Percentiles rank a stretch among this genome's conserved stretches.
Evolutionary conservation across 1,140 invertebrate species (phyloP).

Genomic region (Cyclargus thomasi): DNA sequence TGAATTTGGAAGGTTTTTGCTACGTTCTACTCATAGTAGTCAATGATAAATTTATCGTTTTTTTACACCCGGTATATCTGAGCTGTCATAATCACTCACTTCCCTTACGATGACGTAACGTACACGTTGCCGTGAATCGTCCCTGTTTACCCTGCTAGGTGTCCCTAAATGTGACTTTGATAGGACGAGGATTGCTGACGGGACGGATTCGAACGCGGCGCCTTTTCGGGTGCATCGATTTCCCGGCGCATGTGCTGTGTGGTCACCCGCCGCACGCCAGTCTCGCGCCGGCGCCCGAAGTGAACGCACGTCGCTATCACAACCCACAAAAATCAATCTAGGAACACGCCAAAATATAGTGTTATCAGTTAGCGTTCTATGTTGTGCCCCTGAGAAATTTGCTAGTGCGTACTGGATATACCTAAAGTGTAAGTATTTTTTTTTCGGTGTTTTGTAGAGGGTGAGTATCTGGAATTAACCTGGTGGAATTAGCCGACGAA

Average conservation of each 20-base stretch:
- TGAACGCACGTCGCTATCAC: neutral
- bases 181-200: neutral
- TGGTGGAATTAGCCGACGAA: neutral
- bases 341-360: neutral
- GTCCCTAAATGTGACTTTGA: too few relatives aligned
- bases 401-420: neutral
- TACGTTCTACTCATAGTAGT: too few relatives aligned
- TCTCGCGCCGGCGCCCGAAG: too few relatives aligned
- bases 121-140: too few relatives aligned
- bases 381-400: neutral
- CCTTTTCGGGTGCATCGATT: neutral
- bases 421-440: neutral
- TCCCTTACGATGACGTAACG: too few relatives aligned
- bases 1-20: too few relatives aligned
- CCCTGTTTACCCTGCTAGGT: too few relatives aligned
- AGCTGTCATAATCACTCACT: too few relatives aligned
- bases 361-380: neutral
- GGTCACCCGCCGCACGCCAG: neutral
- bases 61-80: too few relatives aligned
- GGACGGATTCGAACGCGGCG: neutral
- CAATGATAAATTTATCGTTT: too few relatives aligned
- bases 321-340: neutral
- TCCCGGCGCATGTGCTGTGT: neutral
- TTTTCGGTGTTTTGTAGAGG: neutral
- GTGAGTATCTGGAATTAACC: neutral